Percentiles rank a stretch among this genome's conserved stretches.
Evolutionary conservation across 2,888 invertebrate genomes (phyloP).

Genomic region (Ennomos erosarius): DNA sequence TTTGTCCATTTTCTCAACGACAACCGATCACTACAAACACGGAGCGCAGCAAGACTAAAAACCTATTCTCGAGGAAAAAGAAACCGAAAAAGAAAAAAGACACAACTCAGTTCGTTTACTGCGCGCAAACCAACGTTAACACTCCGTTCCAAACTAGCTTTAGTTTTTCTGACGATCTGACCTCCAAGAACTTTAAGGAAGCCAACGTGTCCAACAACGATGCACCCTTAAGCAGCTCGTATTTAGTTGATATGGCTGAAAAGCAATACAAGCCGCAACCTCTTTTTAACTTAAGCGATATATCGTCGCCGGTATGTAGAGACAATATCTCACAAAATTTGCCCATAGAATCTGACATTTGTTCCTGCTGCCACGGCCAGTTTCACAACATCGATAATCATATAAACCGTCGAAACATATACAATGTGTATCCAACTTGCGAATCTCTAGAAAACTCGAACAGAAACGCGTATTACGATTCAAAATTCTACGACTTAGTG

Average conservation of each 20-base stretch:
- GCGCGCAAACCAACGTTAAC: slow-evolving; percentile 24
- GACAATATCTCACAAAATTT: slow-evolving; percentile 17
- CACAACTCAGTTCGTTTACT: slow-evolving; percentile 33
- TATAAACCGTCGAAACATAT: slow-evolving; percentile 35
- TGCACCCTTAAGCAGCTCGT: slow-evolving; percentile 35
- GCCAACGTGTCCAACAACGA: neutral
- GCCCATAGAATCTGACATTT: slow-evolving; percentile 56
- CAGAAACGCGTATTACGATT: slow-evolving; percentile 60
- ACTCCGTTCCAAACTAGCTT: slow-evolving; percentile 28
- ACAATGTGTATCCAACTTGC: slow-evolving; percentile 26
- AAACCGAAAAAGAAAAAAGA: slow-evolving; percentile 29
- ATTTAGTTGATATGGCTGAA: slow-evolving; percentile 55
- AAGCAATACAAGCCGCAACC: slow-evolving; percentile 58
- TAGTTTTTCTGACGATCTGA: slow-evolving; percentile 8
- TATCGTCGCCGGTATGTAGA: slow-evolving; percentile 65
- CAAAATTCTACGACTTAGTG: slow-evolving; percentile 67
- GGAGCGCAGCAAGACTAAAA: slow-evolving; percentile 20
- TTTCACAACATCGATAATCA: slow-evolving; percentile 66
- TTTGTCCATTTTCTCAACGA: neutral
- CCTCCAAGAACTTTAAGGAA: slow-evolving; percentile 22
- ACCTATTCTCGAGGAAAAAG: slow-evolving; percentile 28
- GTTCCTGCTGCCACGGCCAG: slow-evolving; percentile 64
- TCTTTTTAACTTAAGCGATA: slow-evolving; percentile 50
- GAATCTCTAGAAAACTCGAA: slow-evolving; percentile 37
- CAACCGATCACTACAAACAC: slow-evolving; percentile 19